Evolutionary conservation across 2,797 vertebrate genomes (phyloP).

Genomic region (Rhyacichthys aspro): DNA sequence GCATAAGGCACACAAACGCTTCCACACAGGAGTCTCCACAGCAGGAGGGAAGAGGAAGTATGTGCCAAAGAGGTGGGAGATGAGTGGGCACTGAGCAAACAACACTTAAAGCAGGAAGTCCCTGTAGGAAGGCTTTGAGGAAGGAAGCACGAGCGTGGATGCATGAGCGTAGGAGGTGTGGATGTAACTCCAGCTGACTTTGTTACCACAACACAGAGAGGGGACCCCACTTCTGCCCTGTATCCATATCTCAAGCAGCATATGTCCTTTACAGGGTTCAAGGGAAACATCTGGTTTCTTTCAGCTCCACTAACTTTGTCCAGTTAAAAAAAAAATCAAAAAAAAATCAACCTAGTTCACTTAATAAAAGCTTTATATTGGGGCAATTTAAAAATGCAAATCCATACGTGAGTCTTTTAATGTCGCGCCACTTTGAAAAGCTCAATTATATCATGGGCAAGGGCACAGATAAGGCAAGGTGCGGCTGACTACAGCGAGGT

Average conservation of each 20-base stretch:
- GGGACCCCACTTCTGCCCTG: neutral
- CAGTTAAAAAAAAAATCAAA: conserved; percentile 24
- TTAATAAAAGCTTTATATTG: conserved; percentile 48
- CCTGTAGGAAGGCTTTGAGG: conserved; percentile 55
- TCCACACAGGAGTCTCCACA: conserved; percentile 27
- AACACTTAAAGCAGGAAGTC: conserved; percentile 69
- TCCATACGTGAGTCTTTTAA: conserved; percentile 56
- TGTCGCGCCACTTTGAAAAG: conserved; percentile 58
- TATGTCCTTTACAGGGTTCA: conserved; percentile 54
- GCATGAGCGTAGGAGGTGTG: conserved; percentile 47
- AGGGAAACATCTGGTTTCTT: conserved; percentile 64
- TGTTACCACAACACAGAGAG: conserved; percentile 49
- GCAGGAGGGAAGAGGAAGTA: conserved; percentile 63
- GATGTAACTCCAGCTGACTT: conserved; percentile 57
- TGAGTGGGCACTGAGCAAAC: conserved; percentile 69
- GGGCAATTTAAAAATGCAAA: conserved; percentile 60
- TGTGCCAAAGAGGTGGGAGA: conserved; percentile 59
- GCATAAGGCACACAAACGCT: conserved; percentile 10
- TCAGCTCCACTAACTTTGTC: conserved; percentile 52
- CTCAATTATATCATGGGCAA: conserved; percentile 67
- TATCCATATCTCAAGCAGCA: conserved; percentile 42
- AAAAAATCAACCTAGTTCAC: neutral
- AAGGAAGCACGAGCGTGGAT: conserved; percentile 48
- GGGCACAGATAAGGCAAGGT: conserved; percentile 72
- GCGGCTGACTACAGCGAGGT: conserved; percentile 62